Evolutionary conservation across 2,797 vertebrate genomes (phyloP).

Genomic region (Morus bassanus): DNA sequence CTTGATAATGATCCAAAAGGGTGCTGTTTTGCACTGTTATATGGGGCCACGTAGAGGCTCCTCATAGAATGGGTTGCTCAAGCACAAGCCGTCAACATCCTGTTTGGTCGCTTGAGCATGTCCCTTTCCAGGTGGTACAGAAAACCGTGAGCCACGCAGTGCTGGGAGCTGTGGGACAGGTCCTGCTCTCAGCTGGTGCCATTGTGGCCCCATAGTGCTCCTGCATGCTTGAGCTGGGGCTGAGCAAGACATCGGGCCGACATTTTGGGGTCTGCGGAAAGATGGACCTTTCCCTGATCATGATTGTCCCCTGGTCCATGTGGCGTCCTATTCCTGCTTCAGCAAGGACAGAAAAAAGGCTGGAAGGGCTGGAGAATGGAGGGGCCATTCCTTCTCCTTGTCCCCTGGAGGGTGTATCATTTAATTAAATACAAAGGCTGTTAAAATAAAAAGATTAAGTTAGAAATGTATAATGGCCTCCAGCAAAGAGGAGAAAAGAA

Average conservation of each 20-base stretch:
- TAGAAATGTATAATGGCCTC: neutral
- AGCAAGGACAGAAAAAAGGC: neutral
- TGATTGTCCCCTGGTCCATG: accelerated
- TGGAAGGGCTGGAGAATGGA: neutral
- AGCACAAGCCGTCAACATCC: neutral
- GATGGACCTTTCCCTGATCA: neutral
- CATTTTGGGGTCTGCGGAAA: neutral
- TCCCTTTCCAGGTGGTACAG: neutral
- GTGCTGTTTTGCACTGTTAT: neutral
- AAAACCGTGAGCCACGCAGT: neutral
- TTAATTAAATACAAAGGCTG: neutral
- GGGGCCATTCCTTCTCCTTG: neutral
- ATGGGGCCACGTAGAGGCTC: accelerated
- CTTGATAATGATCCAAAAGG: neutral
- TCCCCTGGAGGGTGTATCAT: neutral
- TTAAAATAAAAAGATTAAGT: neutral
- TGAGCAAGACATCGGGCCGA: accelerated
- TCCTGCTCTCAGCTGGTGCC: neutral
- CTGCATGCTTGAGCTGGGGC: neutral
- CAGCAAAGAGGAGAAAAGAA: neutral
- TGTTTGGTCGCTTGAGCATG: neutral
- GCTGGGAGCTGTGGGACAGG: neutral
- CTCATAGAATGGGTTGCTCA: neutral
- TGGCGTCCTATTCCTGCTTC: neutral
- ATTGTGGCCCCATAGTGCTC: accelerated